Evolutionary conservation across 2,888 invertebrate species (phyloP).

Genomic region (Andricus curvator): DNA sequence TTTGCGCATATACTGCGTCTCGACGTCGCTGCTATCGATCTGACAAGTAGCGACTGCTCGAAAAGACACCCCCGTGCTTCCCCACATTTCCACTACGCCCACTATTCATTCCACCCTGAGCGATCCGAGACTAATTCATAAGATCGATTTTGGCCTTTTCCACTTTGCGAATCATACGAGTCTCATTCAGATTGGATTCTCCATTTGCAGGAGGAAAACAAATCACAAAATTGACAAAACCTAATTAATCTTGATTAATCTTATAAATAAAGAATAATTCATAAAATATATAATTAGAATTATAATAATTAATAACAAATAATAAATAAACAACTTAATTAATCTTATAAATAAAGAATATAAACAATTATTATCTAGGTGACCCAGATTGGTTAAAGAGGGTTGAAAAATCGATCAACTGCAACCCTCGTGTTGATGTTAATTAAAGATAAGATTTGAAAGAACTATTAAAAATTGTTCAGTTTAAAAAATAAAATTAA

Average conservation of each 20-base stretch:
- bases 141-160: slow-evolving; percentile 49
- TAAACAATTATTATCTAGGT: background rate
- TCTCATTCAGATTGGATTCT: background rate
- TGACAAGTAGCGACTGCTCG: slow-evolving; percentile 68
- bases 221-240: background rate
- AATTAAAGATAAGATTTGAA: background rate
- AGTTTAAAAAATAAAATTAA: too few relatives aligned
- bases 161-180: slow-evolving; percentile 32
- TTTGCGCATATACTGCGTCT: slow-evolving; percentile 34
- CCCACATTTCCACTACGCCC: slow-evolving; percentile 45
- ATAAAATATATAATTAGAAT: too few relatives aligned
- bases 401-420: background rate
- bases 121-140: slow-evolving; percentile 44
- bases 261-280: too few relatives aligned
- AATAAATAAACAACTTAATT: too few relatives aligned
- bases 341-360: too few relatives aligned
- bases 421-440: background rate
- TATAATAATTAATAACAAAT: too few relatives aligned
- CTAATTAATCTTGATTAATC: too few relatives aligned
- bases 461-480: background rate
- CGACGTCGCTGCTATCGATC: slow-evolving; percentile 67
- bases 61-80: slow-evolving; percentile 54
- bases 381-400: background rate
- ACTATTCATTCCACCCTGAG: slow-evolving; percentile 40
- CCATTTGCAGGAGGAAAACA: background rate